Base-by-base conservation (phyloP, 2,797 vertebrate species). In the Falco cherrug region DNA sequence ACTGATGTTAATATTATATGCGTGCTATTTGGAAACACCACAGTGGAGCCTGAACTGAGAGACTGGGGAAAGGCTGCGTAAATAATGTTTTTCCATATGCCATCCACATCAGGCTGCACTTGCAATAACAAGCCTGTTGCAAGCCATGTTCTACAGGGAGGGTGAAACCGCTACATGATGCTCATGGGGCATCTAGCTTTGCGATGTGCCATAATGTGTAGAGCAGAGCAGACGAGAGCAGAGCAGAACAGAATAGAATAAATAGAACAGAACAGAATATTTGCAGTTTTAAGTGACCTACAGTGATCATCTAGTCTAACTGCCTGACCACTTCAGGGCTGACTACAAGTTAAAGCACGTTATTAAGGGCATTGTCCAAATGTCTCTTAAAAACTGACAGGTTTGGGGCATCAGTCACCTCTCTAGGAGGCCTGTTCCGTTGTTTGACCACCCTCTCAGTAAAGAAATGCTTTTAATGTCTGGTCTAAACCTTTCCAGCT, bases 1-100 rank as follows among this genome's bases (percentile, higher is more conserved):
- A 71, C 43, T 13, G 67, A 41, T 56, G 63, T 22, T 74, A 67
- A 78, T 50, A 63, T 50, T 71, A 24, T 13, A 56, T 15, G 45
- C 1, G 1, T 1, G 0, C 10, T 71, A 10, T 39, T 68, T 80
- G 87, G 80, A 80, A 90, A 88, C 8, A 7, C 24, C 17, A 10
- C 28, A 59, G 26, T 0, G 0, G 67, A 39, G 41, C 45, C 69
- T n/a, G 61, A 78, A 37, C 1, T 54, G 39, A 47, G 26, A 73
- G 24, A 18, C 9, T n/a, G 69, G 35, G 35, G 54, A 75, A 92
- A 85, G 10, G 29, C 6, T 65, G 56, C 8, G 13, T 39, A 54
- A 51, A 70, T 63, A 54, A 57, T 13, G 16, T 19, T 70, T 50
- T 68, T n/a, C 59, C 21, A 4, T 26, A 68, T 0, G 1, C 18